Conservation (phyloP, 2,888 invertebrate species). For the Hedychridium roseum region DNA sequence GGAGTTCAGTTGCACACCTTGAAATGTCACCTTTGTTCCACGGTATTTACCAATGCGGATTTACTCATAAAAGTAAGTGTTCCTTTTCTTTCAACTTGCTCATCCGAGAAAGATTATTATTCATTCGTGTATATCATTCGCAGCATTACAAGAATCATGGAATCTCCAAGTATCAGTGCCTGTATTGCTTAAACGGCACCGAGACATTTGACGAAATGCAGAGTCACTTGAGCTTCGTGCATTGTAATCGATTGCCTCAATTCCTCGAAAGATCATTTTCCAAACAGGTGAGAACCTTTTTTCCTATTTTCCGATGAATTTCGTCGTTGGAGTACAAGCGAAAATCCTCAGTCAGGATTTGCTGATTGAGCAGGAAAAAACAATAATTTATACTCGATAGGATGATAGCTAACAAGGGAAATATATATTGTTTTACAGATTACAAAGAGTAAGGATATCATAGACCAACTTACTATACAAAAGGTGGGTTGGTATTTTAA, state of each 20-base stretch:
- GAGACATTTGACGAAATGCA: slow-evolving; percentile 60
- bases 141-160: slow-evolving; percentile 63
- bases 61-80: slow-evolving; percentile 44
- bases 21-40: slow-evolving; percentile 65
- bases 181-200: slow-evolving; percentile 64
- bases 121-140: slow-evolving; percentile 22
- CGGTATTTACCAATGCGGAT: too few species aligned
- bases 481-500: slow-evolving; percentile 40
- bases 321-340: too few species aligned
- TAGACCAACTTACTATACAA: slow-evolving; percentile 50
- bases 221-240: slow-evolving; percentile 64
- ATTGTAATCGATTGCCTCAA: slow-evolving; percentile 59
- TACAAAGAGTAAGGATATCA: slow-evolving; percentile 42
- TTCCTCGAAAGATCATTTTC: slow-evolving; percentile 55
- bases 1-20: slow-evolving; percentile 24
- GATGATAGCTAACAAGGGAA: too few species aligned
- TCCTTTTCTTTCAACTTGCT: background rate
- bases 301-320: background rate
- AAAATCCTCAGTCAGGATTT: too few species aligned
- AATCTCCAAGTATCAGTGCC: slow-evolving; percentile 65
- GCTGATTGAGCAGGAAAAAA: too few species aligned
- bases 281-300: slow-evolving; percentile 37
- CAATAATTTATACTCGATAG: too few species aligned
- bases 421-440: slow-evolving; percentile 31
- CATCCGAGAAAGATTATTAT: background rate